Base-by-base conservation (phyloP, 2,113 vertebrate species). In the Illadopsis cleaveri region DNA sequence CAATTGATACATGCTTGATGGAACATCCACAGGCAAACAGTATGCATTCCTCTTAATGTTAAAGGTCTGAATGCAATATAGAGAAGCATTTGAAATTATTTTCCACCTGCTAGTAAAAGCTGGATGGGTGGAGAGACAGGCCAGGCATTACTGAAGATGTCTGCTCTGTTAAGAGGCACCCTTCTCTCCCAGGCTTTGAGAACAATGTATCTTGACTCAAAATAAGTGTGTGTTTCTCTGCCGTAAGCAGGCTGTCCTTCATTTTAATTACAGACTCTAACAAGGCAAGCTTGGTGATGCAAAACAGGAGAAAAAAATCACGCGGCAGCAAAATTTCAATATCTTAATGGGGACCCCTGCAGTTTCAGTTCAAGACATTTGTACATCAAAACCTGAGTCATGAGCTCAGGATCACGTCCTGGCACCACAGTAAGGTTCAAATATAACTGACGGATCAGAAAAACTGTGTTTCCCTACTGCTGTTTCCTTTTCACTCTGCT, bases 1-100 rank as follows among this genome's bases (percentile, higher is more conserved):
- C 56, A 87, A 86, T 86, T 95, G 92, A 92, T 82, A 69, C 25
- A 68, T 33, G 24, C 37, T 17, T 30, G 82, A 64, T 77, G 38
- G 28, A 82, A 84, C 47, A 65, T 72, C 89, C 51, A 85, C 45
- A 86, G 73, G 44, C 22, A 83, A 61, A 47, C 20, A 87, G 5
- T 35, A 68, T 79, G 40, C 44, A 70, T 69, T 90, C 25, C 22
- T 27, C 53, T 27, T 65, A 82, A 81, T n/a, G 45, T 44, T 38
- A 83, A 66, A 38, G 20, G 30, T 94, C 61, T 85, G 35, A 83
- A 68, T 86, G 87, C 53, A 70, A 25, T 22, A 68, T 56, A 92
- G 33, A 37, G 30, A 92, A 75, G 16, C 6, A 28, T 48, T 81
- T 40, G 47, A 69, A 91, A 85, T 66, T 57, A 69, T 33, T 42